Percentiles rank a stretch among this genome's conserved stretches.
Evolutionary conservation across 1,140 invertebrate species (phyloP).

Genomic region (Parapsyche elsis): DNA sequence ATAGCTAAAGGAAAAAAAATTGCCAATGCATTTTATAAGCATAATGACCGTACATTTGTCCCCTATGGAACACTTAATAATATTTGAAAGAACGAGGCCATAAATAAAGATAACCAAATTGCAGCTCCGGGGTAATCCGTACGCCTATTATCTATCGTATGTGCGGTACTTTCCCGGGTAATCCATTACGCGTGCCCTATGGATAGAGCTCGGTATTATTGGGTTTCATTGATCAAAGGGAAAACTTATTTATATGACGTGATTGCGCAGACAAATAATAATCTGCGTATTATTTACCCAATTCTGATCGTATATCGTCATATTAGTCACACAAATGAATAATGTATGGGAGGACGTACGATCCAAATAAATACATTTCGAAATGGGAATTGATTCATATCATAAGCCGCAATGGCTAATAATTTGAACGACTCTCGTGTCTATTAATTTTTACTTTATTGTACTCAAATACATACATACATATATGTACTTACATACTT

Average conservation of each 20-base stretch:
- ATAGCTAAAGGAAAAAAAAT: too few relatives aligned
- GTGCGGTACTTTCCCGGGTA: constrained; percentile 8
- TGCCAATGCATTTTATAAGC: not conserved
- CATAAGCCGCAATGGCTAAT: too few relatives aligned
- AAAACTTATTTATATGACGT: constrained; percentile 37
- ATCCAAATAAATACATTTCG: not conserved
- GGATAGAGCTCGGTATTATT: constrained; percentile 27
- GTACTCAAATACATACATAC: too few relatives aligned
- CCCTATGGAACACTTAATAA: not conserved
- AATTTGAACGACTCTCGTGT: too few relatives aligned
- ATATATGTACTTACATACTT: too few relatives aligned
- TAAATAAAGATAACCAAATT: constrained; percentile 31
- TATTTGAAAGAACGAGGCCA: not conserved
- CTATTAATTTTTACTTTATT: too few relatives aligned
- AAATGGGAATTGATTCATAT: not conserved
- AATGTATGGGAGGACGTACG: not conserved
- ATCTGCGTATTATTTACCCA: constrained; percentile 30
- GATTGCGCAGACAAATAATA: constrained; percentile 26
- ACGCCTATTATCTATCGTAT: constrained; percentile 18
- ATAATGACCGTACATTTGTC: not conserved
- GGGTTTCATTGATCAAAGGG: constrained; percentile 30
- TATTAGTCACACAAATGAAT: constrained; percentile 26
- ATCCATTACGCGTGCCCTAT: constrained; percentile 41
- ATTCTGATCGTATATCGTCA: constrained; percentile 2
- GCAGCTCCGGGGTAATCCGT: constrained; percentile 25